Percentiles rank a stretch among this genome's conserved stretches.
phyloP scores from a whole-genome alignment of 1,140 invertebrate species.

The Pentalonia nigronervosa region DNA sequence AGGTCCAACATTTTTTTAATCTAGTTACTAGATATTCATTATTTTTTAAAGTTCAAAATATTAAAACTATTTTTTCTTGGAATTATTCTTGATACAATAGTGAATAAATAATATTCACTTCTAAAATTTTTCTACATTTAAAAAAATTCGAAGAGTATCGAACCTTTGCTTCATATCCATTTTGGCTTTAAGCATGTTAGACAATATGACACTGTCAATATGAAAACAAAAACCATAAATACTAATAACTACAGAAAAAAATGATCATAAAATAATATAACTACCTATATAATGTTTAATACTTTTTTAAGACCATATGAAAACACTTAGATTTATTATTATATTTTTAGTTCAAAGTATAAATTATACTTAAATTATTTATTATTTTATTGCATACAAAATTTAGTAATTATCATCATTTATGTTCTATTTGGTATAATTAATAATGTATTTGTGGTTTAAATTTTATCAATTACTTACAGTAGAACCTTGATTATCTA shows the following conservation, averaged over 20 bases:
- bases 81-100: no score
- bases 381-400: background rate
- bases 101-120: no score
- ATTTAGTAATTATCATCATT: background rate
- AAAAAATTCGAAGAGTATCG: no score
- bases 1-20: no score
- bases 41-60: no score
- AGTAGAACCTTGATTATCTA: no score
- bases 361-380: background rate
- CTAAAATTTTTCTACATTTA: no score
- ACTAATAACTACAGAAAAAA: background rate
- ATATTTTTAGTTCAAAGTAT: background rate
- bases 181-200: background rate
- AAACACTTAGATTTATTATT: background rate
- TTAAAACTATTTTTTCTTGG: no score
- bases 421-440: background rate
- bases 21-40: no score
- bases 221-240: background rate
- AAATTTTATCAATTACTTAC: background rate
- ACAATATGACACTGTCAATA: background rate
- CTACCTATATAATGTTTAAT: background rate
- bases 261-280: background rate
- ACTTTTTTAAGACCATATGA: background rate
- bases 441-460: background rate
- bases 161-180: no score